Percentiles rank a stretch among this genome's conserved stretches.
Conservation (phyloP, 2,797 vertebrate species). For the Channallabes apus region DNA sequence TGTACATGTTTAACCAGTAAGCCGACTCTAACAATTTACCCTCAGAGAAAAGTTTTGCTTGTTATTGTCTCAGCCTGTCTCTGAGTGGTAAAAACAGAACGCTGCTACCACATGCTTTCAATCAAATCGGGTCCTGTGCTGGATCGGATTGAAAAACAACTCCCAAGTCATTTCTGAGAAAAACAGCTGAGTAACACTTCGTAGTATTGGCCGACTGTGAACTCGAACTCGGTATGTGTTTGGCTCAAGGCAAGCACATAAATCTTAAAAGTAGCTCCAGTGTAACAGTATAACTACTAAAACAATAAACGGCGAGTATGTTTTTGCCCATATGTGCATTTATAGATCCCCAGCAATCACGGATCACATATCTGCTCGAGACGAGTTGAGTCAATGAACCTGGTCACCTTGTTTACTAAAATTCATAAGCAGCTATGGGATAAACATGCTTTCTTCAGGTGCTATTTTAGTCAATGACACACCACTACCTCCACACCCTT, state of each 20-base stretch:
- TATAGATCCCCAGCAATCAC: background rate
- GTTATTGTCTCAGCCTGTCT: background rate
- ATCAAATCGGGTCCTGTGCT: constrained; percentile 41
- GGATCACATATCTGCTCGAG: constrained; percentile 7
- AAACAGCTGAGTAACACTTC: constrained; percentile 37
- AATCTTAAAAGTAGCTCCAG: constrained; percentile 18
- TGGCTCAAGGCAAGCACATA: constrained; percentile 17
- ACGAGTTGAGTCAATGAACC: constrained; percentile 21
- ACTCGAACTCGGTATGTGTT: constrained; percentile 27
- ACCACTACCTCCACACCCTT: constrained; percentile 17
- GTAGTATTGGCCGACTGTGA: background rate
- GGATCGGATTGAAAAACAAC: constrained; percentile 39
- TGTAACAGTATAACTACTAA: constrained; percentile 5
- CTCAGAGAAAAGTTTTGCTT: background rate
- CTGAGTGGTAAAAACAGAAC: constrained; percentile 1
- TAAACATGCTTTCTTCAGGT: constrained; percentile 43
- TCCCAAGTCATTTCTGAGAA: constrained; percentile 48
- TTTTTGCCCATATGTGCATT: background rate
- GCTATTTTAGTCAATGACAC: constrained; percentile 50
- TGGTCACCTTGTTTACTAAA: constrained; percentile 48
- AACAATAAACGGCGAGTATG: background rate
- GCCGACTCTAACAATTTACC: constrained; percentile 16
- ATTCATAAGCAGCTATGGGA: constrained; percentile 32
- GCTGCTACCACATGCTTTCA: constrained; percentile 53
- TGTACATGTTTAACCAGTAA: background rate